A percentile compares a stretch with the other conserved stretches of the same genome.
Evolutionary conservation across 2,113 vertebrate genomes (phyloP).

Genomic region (Macquaria ambigua): DNA sequence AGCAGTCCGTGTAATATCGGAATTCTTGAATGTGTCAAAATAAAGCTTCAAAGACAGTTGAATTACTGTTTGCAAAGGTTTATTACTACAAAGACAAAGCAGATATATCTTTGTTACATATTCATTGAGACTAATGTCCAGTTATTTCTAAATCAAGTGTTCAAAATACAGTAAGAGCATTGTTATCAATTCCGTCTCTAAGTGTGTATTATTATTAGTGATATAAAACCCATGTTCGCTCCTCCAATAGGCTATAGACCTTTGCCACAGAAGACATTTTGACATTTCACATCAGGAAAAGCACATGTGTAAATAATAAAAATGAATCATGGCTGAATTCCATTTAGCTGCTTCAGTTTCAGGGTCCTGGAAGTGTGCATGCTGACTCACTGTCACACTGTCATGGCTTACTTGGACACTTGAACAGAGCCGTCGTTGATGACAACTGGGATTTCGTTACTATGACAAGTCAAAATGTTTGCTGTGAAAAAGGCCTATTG

Average conservation of each 20-base stretch:
- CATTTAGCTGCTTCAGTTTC: background rate
- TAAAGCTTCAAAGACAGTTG: constrained; percentile 3
- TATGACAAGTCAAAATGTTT: constrained; percentile 5
- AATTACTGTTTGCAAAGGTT: constrained; percentile 17
- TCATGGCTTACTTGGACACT: too few relatives aligned
- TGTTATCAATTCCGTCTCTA: background rate
- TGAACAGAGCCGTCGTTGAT: background rate
- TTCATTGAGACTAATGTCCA: background rate
- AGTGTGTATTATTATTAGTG: background rate
- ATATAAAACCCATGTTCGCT: background rate
- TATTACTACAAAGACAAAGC: constrained; percentile 32
- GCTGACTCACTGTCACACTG: background rate
- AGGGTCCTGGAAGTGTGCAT: background rate
- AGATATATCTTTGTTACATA: background rate
- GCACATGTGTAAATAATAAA: background rate
- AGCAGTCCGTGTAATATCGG: background rate
- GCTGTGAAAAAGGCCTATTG: background rate
- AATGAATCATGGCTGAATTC: background rate
- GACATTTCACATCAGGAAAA: background rate
- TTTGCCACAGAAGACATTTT: background rate
- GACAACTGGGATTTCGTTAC: background rate
- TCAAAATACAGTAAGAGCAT: background rate
- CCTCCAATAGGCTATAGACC: background rate
- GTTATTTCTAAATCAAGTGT: background rate
- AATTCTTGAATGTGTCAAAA: background rate